Conservation (phyloP, 2,797 vertebrate species). For the Lophius americanus region DNA sequence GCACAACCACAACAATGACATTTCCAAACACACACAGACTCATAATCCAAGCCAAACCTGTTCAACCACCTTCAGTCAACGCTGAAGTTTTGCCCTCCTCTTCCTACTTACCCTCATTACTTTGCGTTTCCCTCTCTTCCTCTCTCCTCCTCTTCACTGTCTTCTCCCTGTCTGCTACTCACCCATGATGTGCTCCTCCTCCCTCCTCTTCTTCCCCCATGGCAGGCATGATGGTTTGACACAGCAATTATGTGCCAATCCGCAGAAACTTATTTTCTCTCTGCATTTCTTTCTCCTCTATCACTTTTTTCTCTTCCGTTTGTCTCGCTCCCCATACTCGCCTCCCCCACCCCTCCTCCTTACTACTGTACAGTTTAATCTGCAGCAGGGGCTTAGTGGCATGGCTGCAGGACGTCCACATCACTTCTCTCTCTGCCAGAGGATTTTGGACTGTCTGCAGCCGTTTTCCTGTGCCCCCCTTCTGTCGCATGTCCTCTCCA, state of each 20-base stretch:
- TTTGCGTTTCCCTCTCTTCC: slow-evolving; percentile 17
- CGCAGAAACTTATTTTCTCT: slow-evolving; percentile 71
- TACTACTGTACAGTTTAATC: slow-evolving; percentile 70
- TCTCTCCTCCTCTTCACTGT: slow-evolving; percentile 32
- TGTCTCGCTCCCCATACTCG: slow-evolving; percentile 12
- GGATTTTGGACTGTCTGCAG: slow-evolving; percentile 62
- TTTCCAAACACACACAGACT: slow-evolving; percentile 46
- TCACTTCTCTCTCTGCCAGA: slow-evolving; percentile 63
- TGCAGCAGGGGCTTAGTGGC: slow-evolving; percentile 70
- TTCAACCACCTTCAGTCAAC: slow-evolving; percentile 17
- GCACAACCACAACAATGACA: slow-evolving; percentile 68
- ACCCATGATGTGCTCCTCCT: slow-evolving; percentile 11
- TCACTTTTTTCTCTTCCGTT: slow-evolving; percentile 21
- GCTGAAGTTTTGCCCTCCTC: slow-evolving; percentile 41
- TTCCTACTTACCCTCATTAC: slow-evolving; percentile 17
- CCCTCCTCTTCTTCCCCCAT: slow-evolving; percentile 41
- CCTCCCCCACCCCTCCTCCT: slow-evolving; percentile 38
- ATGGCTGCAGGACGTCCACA: slow-evolving; percentile 73
- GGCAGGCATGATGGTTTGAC: slow-evolving; percentile 66
- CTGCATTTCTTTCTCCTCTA: slow-evolving; percentile 48
- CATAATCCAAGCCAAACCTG: slow-evolving; percentile 37
- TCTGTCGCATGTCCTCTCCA: slow-evolving; percentile 18
- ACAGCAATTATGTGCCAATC: slow-evolving; percentile 67
- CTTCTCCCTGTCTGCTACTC: slow-evolving; percentile 32
- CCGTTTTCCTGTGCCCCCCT: slow-evolving; percentile 19